Evolutionary conservation across 1,140 invertebrate species (phyloP).

Genomic region (Epicauta chinensis): DNA sequence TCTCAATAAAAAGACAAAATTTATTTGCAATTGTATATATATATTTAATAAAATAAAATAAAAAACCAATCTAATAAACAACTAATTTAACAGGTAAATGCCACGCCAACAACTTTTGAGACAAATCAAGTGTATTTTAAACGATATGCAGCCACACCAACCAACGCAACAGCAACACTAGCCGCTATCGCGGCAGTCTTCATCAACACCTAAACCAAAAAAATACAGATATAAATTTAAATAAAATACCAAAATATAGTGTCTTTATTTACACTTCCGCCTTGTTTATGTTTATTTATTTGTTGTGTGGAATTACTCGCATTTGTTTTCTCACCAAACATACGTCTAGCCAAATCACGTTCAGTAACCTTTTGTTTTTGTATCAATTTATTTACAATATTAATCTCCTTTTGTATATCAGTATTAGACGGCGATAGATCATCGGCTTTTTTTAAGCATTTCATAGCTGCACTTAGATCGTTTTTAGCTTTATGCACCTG

Average conservation of each 20-base stretch:
- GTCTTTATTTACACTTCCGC: slow-evolving; percentile 1
- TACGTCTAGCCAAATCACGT: slow-evolving; percentile 34
- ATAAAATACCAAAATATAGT: slow-evolving; percentile 13
- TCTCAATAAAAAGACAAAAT: no score
- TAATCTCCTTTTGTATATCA: slow-evolving; percentile 34
- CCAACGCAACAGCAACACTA: slow-evolving; percentile 52
- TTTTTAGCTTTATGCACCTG: slow-evolving; percentile 34
- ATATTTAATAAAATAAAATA: no score
- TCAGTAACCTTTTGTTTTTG: slow-evolving; percentile 37
- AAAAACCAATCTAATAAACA: no score
- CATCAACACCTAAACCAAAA: slow-evolving; percentile 46
- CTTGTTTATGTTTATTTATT: not conserved
- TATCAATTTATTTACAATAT: slow-evolving; percentile 21
- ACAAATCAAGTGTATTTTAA: slow-evolving; percentile 42
- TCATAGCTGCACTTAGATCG: slow-evolving; percentile 30
- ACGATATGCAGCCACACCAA: slow-evolving; percentile 53
- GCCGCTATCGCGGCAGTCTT: slow-evolving; percentile 51
- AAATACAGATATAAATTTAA: no score
- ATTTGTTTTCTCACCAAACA: slow-evolving; percentile 27
- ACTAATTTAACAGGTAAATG: no score
- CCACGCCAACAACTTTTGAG: no score
- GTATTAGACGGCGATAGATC: slow-evolving; percentile 29
- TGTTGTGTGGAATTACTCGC: not conserved
- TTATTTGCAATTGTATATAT: no score
- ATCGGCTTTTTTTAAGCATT: slow-evolving; percentile 34